A percentile compares a stretch with the other conserved stretches of the same genome.
phyloP scores from a whole-genome alignment of 2,797 vertebrate species.

The Halcyon leucocephala region DNA sequence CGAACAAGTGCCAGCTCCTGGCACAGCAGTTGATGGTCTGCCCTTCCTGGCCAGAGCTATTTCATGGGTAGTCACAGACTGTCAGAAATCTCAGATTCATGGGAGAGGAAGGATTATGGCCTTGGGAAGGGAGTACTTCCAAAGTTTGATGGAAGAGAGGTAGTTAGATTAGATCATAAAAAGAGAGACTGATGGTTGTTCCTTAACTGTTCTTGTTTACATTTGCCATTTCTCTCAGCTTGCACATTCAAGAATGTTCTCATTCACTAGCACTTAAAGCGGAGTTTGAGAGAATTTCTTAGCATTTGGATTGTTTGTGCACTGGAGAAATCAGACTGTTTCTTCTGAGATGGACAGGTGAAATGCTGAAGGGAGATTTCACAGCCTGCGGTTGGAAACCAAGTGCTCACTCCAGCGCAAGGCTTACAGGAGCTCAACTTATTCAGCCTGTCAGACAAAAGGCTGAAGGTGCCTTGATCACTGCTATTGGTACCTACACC shows the following conservation, averaged over 20 bases:
- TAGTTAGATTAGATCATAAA: background rate
- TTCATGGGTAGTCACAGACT: background rate
- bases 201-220: background rate
- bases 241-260: background rate
- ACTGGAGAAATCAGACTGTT: background rate
- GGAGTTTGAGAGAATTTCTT: background rate
- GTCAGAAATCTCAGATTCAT: background rate
- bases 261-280: background rate
- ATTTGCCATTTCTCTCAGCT: background rate
- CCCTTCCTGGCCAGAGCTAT: background rate
- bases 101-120: background rate
- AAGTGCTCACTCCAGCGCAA: background rate
- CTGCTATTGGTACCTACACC: conserved; percentile 34
- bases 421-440: conserved; percentile 17
- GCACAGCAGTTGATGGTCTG: background rate
- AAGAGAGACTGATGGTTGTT: background rate
- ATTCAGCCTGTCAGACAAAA: conserved; percentile 20
- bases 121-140: background rate
- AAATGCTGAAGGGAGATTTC: conserved; percentile 9
- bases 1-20: conserved; percentile 18
- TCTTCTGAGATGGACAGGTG: background rate
- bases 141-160: background rate
- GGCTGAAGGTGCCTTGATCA: conserved; percentile 56
- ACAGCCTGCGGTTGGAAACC: background rate
- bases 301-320: background rate